phyloP scores from a whole-genome alignment of 2,888 invertebrate genomes.

The Mystacides longicornis region DNA sequence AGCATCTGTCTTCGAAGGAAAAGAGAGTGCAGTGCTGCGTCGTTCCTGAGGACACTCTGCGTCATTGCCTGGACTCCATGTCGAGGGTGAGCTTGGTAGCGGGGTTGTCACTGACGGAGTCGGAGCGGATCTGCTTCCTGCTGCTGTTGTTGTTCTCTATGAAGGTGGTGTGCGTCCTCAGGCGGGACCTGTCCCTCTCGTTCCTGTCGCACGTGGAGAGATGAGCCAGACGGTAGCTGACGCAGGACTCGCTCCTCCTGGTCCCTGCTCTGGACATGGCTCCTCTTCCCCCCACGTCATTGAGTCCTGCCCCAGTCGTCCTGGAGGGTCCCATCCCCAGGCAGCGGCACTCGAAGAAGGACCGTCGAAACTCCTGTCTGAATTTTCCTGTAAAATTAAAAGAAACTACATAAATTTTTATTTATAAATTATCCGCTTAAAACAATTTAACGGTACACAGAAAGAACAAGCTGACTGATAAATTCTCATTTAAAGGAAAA shows the following conservation, averaged over 20 bases:
- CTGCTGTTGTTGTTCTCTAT: constrained; percentile 39
- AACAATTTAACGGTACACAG: too few species aligned
- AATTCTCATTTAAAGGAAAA: too few species aligned
- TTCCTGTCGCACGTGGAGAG: constrained; percentile 39
- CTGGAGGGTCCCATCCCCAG: constrained; percentile 29
- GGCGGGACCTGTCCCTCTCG: constrained; percentile 26
- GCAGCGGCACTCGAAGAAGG: constrained; percentile 57
- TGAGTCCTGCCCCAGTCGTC: constrained; percentile 32
- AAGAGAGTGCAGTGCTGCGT: neutral
- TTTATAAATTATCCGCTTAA: too few species aligned
- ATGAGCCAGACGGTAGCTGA: constrained; percentile 42
- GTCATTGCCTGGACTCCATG: constrained; percentile 26
- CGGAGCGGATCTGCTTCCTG: constrained; percentile 32
- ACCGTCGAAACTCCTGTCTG: constrained; percentile 62
- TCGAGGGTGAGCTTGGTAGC: constrained; percentile 41
- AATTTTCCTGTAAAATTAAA: constrained; percentile 54
- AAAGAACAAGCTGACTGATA: too few species aligned
- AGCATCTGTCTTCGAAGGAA: constrained; percentile 11
- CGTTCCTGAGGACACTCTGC: constrained; percentile 2
- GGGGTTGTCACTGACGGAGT: constrained; percentile 41
- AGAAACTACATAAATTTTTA: neutral
- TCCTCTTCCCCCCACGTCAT: constrained; percentile 37
- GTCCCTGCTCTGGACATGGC: constrained; percentile 34
- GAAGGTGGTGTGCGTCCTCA: constrained; percentile 43
- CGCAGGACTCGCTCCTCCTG: constrained; percentile 44